Evolutionary conservation across 2,113 vertebrate species (phyloP).

Genomic region (Eubucco bourcierii): DNA sequence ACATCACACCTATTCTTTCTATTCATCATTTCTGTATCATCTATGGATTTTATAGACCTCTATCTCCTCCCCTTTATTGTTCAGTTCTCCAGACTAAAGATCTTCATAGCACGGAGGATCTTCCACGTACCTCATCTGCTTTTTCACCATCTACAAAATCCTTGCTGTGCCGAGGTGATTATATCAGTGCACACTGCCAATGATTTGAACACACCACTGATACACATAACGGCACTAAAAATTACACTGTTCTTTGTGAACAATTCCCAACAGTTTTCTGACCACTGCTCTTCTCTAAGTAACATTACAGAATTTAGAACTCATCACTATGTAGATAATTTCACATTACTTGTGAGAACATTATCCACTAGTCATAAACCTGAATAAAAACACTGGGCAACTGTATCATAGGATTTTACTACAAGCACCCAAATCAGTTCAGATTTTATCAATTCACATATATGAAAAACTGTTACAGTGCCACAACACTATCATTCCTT

Average conservation of each 20-base stretch:
- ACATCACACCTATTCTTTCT: neutral
- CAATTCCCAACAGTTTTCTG: neutral
- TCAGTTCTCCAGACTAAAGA: neutral
- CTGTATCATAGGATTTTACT: neutral
- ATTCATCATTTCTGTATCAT: neutral
- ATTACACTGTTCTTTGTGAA: neutral
- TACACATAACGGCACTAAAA: neutral
- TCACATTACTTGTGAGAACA: neutral
- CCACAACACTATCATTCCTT: neutral
- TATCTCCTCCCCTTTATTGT: neutral
- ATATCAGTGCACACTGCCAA: neutral
- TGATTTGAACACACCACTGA: neutral
- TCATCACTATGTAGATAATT: neutral
- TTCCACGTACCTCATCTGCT: neutral
- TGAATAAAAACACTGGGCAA: neutral
- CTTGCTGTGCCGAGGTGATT: neutral
- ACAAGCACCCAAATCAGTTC: neutral
- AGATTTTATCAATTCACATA: neutral
- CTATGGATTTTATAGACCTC: neutral
- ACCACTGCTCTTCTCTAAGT: neutral
- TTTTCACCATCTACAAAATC: neutral
- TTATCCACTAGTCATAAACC: neutral
- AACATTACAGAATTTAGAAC: neutral
- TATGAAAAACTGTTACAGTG: neutral
- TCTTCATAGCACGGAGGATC: neutral